phyloP scores from a whole-genome alignment of 2,888 invertebrate species.

The Pristionchus entomophagus region DNA sequence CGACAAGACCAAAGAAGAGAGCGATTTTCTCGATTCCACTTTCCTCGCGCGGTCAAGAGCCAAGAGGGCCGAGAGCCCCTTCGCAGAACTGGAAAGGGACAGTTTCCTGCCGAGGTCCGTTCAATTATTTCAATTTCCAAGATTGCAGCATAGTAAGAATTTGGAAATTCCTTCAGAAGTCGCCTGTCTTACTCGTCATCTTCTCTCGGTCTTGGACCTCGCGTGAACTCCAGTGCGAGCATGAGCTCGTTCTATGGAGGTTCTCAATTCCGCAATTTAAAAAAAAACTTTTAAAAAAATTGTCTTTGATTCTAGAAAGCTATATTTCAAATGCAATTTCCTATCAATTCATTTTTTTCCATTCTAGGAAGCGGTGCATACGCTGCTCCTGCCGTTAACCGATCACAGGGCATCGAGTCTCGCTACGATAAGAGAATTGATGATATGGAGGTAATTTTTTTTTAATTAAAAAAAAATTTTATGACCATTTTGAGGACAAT shows the following conservation, averaged over 20 bases:
- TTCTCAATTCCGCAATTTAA: not conserved
- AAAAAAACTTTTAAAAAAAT: too few species aligned
- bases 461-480: too few species aligned
- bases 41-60: constrained; percentile 58
- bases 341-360: not conserved
- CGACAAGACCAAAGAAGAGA: constrained; percentile 67
- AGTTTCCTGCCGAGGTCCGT: constrained; percentile 58
- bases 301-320: constrained; percentile 46
- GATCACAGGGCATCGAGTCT: constrained; percentile 71
- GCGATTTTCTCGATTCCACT: constrained; percentile 66
- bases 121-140: too few species aligned
- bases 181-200: not conserved
- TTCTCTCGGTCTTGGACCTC: constrained; percentile 19
- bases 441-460: constrained; percentile 64
- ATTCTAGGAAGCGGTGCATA: constrained; percentile 66
- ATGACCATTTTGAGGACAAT: too few species aligned
- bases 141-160: too few species aligned
- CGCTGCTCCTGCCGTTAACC: constrained; percentile 70
- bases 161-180: too few species aligned
- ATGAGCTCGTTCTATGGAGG: constrained; percentile 20
- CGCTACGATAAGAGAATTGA: constrained; percentile 66
- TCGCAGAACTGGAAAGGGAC: constrained; percentile 62
- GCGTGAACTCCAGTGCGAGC: not conserved
- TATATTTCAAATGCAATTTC: too few species aligned
- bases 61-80: constrained; percentile 65